Evolutionary conservation across 2,113 vertebrate genomes (phyloP), one percentile per base, ranked within the genome.

Genomic region (Brachionichthys hirsutus): DNA sequence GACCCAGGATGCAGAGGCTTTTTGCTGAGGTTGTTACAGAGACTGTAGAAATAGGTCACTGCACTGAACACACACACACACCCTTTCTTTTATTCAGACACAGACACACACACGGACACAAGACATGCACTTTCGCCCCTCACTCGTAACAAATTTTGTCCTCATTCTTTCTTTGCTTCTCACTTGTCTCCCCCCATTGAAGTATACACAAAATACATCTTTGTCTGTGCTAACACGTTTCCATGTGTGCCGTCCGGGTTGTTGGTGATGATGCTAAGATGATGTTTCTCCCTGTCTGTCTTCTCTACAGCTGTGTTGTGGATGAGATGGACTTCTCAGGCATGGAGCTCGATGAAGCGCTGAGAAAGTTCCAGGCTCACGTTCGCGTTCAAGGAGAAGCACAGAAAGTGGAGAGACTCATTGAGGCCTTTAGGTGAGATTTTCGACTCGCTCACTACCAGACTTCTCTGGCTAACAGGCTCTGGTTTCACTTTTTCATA

Each of bases 301-400:
- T 70, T 22, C 46, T 24, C 38, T 16, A 46, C 54, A 99, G 97
- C 81, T 99, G 97, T 4, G 96, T 99, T 45, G 97, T 99, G 67
- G 97, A 99, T 0, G 97, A 99, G 88, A 99, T 99, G 97, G 97
- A 99, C 76, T 99, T 99, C 83, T 98, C 95, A 0, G 92, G 90
- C 86, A 95, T 98, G 95, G 97, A 99, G 89, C 92, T 99, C 74
- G 97, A 98, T 0, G 97, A 98, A 84, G 97, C 96, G 12, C 87
- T 99, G 77, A 80, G 97, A 67, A 99, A 98, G 86, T 99, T 99
- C 86, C 97, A 99, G 90, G 95, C 97, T 1, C 97, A 99, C 63
- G 97, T 99, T 63, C 94, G 96, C 0, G 97, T 98, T 49, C 97
- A 99, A 72, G 97, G 97, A 4, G 97, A 99, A 62, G 97, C 97